Conservation (phyloP, 2,797 vertebrate species). For the Buceros bicornis region DNA sequence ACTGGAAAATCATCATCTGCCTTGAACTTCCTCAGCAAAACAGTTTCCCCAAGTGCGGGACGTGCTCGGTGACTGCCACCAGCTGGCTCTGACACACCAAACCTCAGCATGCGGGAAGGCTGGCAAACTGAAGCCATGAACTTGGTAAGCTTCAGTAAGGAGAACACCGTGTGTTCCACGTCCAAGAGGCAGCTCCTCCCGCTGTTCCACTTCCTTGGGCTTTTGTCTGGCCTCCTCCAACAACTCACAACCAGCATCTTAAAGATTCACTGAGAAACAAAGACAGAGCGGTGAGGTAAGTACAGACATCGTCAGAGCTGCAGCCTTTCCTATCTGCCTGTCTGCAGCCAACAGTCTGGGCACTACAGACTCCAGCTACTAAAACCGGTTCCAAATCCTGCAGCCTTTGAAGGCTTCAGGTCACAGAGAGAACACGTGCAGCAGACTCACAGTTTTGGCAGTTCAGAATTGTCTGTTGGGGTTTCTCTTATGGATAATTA, state of each 20-base stretch:
- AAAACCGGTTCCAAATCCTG: neutral
- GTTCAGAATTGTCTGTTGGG: neutral
- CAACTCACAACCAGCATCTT: neutral
- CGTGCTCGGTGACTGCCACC: neutral
- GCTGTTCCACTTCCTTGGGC: neutral
- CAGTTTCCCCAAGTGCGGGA: neutral
- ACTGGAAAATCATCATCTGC: neutral
- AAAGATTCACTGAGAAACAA: neutral
- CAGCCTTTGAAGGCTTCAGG: neutral
- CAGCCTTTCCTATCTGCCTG: neutral
- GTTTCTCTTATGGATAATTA: neutral
- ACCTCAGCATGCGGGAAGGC: fast-evolving
- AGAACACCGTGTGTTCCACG: fast-evolving
- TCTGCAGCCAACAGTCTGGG: neutral
- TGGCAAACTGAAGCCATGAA: fast-evolving
- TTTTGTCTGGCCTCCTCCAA: neutral
- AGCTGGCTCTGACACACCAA: fast-evolving
- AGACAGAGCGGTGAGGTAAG: neutral
- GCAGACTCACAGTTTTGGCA: neutral
- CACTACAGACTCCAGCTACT: neutral
- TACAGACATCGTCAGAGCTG: neutral
- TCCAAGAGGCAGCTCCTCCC: neutral
- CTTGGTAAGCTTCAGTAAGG: neutral
- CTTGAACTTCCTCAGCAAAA: neutral
- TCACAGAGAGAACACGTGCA: neutral